These are phyloP conservation scores for Phyllotis vaccarum DNA, from an alignment of 2,797 vertebrate genomes.

Conservation along the genomic window DNA sequence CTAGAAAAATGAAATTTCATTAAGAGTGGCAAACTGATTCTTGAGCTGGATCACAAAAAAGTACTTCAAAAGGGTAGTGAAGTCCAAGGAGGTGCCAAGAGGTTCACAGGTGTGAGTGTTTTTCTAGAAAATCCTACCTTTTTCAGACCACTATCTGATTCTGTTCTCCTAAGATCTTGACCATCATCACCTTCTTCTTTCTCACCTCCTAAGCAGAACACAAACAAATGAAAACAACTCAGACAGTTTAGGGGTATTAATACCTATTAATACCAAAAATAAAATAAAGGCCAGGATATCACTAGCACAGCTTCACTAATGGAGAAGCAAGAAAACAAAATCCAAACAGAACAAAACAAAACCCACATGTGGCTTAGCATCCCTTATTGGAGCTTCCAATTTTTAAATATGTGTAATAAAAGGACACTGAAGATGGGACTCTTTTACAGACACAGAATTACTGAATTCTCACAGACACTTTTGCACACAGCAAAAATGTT, in stretches of 20 bases:
- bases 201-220: conserved; percentile 90
- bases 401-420: background rate
- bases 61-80: background rate
- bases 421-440: background rate
- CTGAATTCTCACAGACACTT: background rate
- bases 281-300: background rate
- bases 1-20: background rate
- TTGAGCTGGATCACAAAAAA: background rate
- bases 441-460: background rate
- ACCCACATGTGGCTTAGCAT: background rate
- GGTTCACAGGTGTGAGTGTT: rapidly evolving
- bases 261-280: background rate
- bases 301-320: background rate
- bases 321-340: background rate
- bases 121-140: conserved; percentile 90
- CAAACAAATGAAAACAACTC: background rate
- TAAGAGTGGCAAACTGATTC: background rate
- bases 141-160: conserved; percentile 96
- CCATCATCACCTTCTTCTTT: conserved; percentile 94
- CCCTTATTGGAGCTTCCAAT: background rate
- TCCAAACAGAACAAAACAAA: background rate
- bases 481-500: background rate
- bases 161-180: conserved; percentile 96
- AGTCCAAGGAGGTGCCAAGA: too few species aligned
- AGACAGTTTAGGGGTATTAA: background rate